phyloP scores from a whole-genome alignment of 1,140 invertebrate genomes.

The Drosophila triauraria region DNA sequence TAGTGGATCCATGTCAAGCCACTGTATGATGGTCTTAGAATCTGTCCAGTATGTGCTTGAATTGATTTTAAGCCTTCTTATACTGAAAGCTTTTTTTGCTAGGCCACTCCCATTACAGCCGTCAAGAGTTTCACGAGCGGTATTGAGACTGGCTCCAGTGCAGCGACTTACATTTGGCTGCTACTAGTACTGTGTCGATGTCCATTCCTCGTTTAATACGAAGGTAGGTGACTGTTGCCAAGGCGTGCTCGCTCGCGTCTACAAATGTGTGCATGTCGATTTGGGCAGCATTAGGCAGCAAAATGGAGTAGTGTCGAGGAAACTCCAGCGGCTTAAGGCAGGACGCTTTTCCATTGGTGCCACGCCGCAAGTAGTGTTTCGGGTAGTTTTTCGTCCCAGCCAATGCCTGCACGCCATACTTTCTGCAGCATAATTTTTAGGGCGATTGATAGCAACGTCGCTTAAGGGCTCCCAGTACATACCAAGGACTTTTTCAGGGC shows the following conservation, averaged over 20 bases:
- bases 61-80: neutral
- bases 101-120: neutral
- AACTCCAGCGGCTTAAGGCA: too few relatives aligned
- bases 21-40: conserved; percentile 6
- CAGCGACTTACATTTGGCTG: too few relatives aligned
- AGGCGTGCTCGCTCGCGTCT: too few relatives aligned
- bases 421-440: neutral
- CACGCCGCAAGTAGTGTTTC: too few relatives aligned
- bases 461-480: neutral
- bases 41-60: neutral
- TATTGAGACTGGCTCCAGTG: neutral
- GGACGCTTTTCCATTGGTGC: too few relatives aligned
- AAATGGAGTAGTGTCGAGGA: too few relatives aligned
- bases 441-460: neutral
- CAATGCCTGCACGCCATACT: neutral
- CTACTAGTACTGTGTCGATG: too few relatives aligned
- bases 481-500: neutral
- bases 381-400: too few relatives aligned
- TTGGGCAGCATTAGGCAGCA: too few relatives aligned
- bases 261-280: too few relatives aligned
- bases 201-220: too few relatives aligned
- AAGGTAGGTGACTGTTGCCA: too few relatives aligned
- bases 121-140: neutral
- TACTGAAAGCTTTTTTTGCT: neutral
- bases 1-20: neutral